Conservation (phyloP, 2,888 invertebrate species). For the Cheilosia scutellata region DNA sequence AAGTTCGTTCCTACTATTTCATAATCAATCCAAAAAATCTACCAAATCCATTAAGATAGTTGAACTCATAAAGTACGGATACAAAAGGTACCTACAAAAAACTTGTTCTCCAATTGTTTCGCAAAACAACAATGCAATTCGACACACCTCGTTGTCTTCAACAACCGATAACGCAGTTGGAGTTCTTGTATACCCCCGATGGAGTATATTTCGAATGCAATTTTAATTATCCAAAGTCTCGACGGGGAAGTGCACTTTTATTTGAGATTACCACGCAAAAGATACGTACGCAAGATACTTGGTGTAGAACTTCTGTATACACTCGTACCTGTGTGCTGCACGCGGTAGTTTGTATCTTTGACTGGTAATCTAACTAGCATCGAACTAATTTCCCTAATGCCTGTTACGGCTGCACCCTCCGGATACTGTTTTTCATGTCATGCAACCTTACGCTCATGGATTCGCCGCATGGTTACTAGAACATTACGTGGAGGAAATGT, state of each 20-base stretch:
- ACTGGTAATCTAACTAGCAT: constrained; percentile 62
- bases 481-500: constrained; percentile 20
- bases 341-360: constrained; percentile 39
- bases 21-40: background rate
- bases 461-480: constrained; percentile 19
- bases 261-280: constrained; percentile 33
- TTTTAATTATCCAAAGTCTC: constrained; percentile 60
- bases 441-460: constrained; percentile 20
- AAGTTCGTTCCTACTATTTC: background rate
- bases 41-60: constrained; percentile 61
- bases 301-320: constrained; percentile 1
- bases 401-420: constrained; percentile 64
- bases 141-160: constrained; percentile 10
- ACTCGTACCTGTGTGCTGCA: too few relatives aligned
- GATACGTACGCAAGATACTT: constrained; percentile 8
- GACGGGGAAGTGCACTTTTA: constrained; percentile 28
- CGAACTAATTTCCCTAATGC: constrained; percentile 74
- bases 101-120: constrained; percentile 3
- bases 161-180: background rate
- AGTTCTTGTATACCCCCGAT: background rate
- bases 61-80: constrained; percentile 21
- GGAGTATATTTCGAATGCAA: constrained; percentile 38
- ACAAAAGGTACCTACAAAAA: background rate
- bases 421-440: constrained; percentile 48
- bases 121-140: constrained; percentile 9